Conservation (phyloP, 23 tunicate species). For the Halocynthia aurantium region DNA sequence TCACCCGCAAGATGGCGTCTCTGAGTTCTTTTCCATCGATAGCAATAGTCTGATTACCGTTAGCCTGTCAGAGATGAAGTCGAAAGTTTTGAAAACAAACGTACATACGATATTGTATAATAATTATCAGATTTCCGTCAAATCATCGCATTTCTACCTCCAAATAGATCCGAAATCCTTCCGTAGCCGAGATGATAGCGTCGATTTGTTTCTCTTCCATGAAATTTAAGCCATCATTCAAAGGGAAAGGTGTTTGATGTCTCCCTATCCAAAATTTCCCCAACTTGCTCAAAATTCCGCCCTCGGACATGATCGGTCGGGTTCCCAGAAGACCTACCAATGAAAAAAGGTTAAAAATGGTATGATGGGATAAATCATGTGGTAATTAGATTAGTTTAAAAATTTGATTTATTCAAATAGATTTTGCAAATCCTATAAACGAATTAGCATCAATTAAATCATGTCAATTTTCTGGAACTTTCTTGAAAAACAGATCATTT, state of each 20-base stretch:
- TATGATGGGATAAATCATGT: neutral
- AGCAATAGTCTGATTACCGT: neutral
- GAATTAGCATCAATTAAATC: neutral
- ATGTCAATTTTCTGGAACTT: no score
- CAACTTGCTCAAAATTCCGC: neutral
- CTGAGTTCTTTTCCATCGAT: slow-evolving; percentile 2
- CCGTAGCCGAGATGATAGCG: neutral
- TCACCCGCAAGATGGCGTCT: slow-evolving; percentile 23
- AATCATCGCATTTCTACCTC: neutral
- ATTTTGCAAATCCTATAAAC: neutral
- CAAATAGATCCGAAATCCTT: neutral
- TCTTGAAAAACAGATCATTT: no score
- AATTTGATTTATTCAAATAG: no score
- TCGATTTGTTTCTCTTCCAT: slow-evolving; percentile 9
- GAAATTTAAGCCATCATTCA: slow-evolving; percentile 7
- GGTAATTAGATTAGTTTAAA: neutral
- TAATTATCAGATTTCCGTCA: neutral
- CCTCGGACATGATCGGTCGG: slow-evolving; percentile 13
- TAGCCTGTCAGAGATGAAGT: neutral
- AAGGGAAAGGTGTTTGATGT: neutral
- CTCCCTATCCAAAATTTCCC: neutral
- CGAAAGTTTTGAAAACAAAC: neutral
- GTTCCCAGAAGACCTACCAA: slow-evolving; percentile 17
- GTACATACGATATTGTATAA: neutral
- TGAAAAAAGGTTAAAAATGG: neutral